Evolutionary conservation across 2,113 vertebrate species (phyloP).

Genomic region (Mormoops blainvillei): DNA sequence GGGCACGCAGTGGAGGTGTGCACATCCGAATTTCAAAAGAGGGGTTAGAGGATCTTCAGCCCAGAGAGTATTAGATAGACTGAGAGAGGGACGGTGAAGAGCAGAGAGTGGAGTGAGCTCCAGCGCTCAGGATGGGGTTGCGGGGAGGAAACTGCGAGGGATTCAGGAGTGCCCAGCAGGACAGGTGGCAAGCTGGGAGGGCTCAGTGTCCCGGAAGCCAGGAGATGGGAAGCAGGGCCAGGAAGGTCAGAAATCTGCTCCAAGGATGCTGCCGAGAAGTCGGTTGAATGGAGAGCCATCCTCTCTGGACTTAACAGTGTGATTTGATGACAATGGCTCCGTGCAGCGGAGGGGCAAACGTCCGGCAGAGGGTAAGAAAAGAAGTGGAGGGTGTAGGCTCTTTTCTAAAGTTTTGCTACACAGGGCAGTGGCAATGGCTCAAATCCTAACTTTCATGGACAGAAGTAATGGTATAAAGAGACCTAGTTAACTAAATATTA

Average conservation of each 20-base stretch:
- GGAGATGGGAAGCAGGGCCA: not conserved
- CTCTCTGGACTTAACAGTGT: rapidly evolving
- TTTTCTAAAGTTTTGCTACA: not conserved
- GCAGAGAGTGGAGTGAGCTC: not conserved
- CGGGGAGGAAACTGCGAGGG: too few relatives aligned
- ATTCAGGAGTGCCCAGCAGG: rapidly evolving
- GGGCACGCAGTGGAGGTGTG: too few relatives aligned
- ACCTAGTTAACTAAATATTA: not conserved
- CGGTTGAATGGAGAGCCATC: not conserved
- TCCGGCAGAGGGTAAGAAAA: not conserved
- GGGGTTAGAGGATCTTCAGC: not conserved
- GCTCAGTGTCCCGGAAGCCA: not conserved
- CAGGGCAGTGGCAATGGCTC: not conserved
- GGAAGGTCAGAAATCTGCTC: not conserved
- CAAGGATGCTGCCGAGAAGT: rapidly evolving
- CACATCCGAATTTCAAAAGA: not conserved
- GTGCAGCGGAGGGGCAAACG: rapidly evolving
- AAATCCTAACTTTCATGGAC: not conserved
- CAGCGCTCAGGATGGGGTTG: not conserved
- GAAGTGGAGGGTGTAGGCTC: rapidly evolving
- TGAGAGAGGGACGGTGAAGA: not conserved
- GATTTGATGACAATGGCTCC: not conserved
- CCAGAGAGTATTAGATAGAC: not conserved
- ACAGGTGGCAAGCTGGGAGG: rapidly evolving
- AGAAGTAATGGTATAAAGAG: not conserved